Conservation (phyloP, 2,113 vertebrate genomes). For the Chiloscyllium plagiosum region DNA sequence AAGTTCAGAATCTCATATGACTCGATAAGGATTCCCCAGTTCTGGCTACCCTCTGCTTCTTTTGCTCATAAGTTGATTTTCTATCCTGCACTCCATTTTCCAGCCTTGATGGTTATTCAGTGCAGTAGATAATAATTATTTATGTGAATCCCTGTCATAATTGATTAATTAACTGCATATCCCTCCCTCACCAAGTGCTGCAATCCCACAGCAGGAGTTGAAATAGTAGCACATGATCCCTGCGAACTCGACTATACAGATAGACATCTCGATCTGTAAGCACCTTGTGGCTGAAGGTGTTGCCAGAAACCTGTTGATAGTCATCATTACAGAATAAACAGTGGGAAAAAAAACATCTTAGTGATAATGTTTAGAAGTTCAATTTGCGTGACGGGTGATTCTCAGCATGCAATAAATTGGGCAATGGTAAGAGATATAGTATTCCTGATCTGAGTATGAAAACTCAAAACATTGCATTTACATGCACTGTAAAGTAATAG, state of each 20-base stretch:
- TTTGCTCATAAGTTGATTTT: not conserved
- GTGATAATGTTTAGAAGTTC: slow-evolving; percentile 17
- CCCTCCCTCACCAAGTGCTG: not conserved
- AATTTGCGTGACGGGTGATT: not conserved
- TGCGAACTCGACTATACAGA: not conserved
- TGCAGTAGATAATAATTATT: not conserved
- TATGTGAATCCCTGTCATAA: not conserved
- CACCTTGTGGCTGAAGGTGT: not conserved
- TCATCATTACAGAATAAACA: slow-evolving; percentile 9
- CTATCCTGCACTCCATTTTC: not conserved
- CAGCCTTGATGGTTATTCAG: not conserved
- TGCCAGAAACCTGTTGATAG: not conserved
- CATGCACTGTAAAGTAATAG: not conserved
- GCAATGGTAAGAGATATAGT: not conserved
- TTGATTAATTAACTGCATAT: not conserved
- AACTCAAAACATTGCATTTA: not conserved
- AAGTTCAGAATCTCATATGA: not conserved
- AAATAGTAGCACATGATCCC: not conserved
- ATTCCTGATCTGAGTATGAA: not conserved
- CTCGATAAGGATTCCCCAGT: not conserved
- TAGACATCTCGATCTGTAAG: not conserved
- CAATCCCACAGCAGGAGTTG: not conserved
- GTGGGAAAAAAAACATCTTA: slow-evolving; percentile 1
- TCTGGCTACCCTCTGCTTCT: not conserved
- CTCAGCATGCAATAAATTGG: not conserved